Base-by-base conservation (phyloP, 2,113 vertebrate species). In the Struthio camelus region DNA sequence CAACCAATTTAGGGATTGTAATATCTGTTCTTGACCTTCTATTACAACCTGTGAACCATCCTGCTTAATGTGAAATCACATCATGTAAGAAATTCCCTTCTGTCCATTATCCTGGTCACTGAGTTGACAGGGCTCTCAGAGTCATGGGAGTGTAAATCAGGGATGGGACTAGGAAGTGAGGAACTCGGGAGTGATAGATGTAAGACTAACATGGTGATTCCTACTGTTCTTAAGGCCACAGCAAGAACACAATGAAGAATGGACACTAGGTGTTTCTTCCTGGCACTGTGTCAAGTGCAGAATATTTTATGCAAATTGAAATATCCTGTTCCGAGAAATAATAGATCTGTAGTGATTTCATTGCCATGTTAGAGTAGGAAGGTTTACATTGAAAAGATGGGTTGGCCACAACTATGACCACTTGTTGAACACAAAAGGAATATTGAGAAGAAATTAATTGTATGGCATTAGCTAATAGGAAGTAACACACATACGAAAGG, bases 241-340 rank as follows among this genome's bases (percentile, higher is more conserved):
- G 92, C 86, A 89, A 96, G 89, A 96, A 93, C 19, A 1, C 80
- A 14, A 54, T 96, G 98, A 98, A 96, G 97, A 94, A 97, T 97
- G 94, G 89, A 80, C 71, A 50, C 66, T 89, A 96, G 98, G 96
- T 92, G 95, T 97, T 97, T 90, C 94, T 97, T 97, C 97, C 95
- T 98, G 98, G 98, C 98, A 97, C 91, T 87, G 87, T 97, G 97
- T 98, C 98, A 98, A 96, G 97, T 94, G 95, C 72, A 97, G 98
- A 98, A 97, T 98, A 98, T 97, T 97, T 98, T 98, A 98, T 98
- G 98, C 97, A 98, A 98, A 98, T 97, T 98, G 95, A 97, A 97
- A 97, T 97, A 97, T 97, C 97, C 97, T 97, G 61, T 98, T 98
- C 98, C 98, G 97, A 98, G 98, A 98, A 98, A 98, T 98, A 98